These are phyloP conservation scores for Glossosoma conforme DNA, from an alignment of 1,140 invertebrate species.

Conservation along the genomic window DNA sequence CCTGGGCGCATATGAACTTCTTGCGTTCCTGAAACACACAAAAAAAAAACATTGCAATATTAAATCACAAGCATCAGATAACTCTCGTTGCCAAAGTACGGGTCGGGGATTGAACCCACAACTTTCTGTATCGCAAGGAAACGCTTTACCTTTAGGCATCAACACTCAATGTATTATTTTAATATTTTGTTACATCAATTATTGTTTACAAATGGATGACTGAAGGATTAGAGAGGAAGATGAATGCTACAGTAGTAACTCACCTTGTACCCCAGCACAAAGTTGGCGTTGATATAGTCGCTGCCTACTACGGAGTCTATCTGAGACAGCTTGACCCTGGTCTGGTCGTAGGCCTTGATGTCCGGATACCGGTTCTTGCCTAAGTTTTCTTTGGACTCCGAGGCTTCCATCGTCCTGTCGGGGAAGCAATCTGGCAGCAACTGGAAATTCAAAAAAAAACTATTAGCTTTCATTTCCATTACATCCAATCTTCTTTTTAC, in stretches of 20 bases:
- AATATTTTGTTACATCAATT: conserved; percentile 6
- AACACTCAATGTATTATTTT: too few relatives aligned
- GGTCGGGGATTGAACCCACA: too few relatives aligned
- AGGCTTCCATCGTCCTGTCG: conserved; percentile 80
- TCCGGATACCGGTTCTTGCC: conserved; percentile 85
- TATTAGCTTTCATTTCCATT: too few relatives aligned
- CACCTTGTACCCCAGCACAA: conserved; percentile 81
- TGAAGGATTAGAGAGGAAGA: neutral
- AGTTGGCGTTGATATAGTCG: conserved; percentile 93
- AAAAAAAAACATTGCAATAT: too few relatives aligned
- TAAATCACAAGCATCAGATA: neutral
- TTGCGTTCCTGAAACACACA: conserved; percentile 75
- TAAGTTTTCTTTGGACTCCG: conserved; percentile 82
- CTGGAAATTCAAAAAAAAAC: too few relatives aligned
- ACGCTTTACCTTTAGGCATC: too few relatives aligned
- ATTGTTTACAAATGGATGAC: neutral
- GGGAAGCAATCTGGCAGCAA: conserved; percentile 79
- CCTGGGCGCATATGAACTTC: conserved; percentile 90
- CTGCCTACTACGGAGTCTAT: conserved; percentile 72
- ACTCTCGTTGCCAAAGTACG: neutral
- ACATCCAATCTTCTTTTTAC: conserved; percentile 22
- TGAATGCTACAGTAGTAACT: conserved; percentile 25
- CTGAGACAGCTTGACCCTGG: conserved; percentile 72
- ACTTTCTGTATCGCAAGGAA: too few relatives aligned
- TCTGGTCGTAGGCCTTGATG: conserved; percentile 91